Percentiles rank a stretch among this genome's conserved stretches.
Evolutionary conservation across 2,797 vertebrate genomes (phyloP).

Genomic region (Enteromius radiatus): DNA sequence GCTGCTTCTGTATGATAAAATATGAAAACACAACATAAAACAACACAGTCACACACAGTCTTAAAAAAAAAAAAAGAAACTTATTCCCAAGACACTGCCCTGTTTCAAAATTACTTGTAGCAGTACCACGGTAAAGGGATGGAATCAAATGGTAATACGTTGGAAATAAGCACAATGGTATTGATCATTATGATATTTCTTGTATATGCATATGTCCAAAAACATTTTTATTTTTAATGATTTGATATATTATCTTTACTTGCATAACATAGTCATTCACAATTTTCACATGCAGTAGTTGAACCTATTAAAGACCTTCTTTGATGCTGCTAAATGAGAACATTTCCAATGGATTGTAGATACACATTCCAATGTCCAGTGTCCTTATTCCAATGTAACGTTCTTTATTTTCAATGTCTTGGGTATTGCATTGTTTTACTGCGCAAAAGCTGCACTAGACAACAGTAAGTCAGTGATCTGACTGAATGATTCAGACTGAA

Average conservation of each 20-base stretch:
- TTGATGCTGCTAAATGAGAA: not conserved
- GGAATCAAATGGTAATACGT: not conserved
- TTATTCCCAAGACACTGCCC: not conserved
- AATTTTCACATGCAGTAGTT: not conserved
- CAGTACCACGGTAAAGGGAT: not conserved
- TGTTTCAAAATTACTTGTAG: not conserved
- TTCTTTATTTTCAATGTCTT: not conserved
- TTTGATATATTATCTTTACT: not conserved
- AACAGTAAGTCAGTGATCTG: not conserved
- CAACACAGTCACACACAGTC: constrained; percentile 67
- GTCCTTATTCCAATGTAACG: not conserved
- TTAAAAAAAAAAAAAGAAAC: not conserved
- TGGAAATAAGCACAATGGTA: not conserved
- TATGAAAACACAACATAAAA: not conserved
- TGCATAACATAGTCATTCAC: not conserved
- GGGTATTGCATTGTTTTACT: not conserved
- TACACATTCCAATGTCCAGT: not conserved
- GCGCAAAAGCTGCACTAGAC: not conserved
- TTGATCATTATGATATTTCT: not conserved
- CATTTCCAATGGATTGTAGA: not conserved
- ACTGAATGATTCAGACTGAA: not conserved
- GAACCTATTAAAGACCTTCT: not conserved
- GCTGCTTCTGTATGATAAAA: not conserved
- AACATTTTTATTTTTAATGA: not conserved
- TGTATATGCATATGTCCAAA: not conserved